Evolutionary conservation across 2,113 vertebrate species (phyloP), one percentile per base, ranked within the genome.

Genomic region (Calypte anna): DNA sequence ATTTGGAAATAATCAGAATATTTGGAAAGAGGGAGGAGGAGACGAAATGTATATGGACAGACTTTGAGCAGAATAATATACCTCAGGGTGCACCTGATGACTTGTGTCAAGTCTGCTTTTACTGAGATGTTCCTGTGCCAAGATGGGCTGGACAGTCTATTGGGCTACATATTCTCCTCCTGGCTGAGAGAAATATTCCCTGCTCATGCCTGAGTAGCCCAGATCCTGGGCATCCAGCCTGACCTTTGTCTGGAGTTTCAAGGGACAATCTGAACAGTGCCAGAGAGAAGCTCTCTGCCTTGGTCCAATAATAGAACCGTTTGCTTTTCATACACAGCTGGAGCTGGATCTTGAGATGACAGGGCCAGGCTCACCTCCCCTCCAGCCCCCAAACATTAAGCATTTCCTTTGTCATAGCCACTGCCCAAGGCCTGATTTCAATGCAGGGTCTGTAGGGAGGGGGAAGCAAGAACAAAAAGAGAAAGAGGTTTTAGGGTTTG

Each of bases 401-500:
- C 27, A 12, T 68, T 72, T 80, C 27, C 59, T 88, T 38, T 82
- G 54, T 44, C 50, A 54, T 3, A 64, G 43, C 33, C 50, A 21
- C 21, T 50, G 78, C 78, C 75, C 40, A 58, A 58, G 74, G 79
- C 33, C 53, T 70, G 48, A 59, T 90, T 95, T 82, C 59, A 57
- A 0, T 82, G 38, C 59, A 24, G 59, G 17, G 27, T 86, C 66
- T 92, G 67, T 15, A 55, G 64, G 48, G 64, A 74, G 57, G 24
- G 20, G 23, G 40, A 72, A 86, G 46, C 17, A 30, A 70, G 79
- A 86, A 79, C 58, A 87, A 64, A 84, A 90, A 30, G 75, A 80
- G 70, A 51, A 59, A 36, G 76, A 81, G 67, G 62, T 83, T 86
- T 83, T 75, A 76, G 77, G 53, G 58, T 84, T 88, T 90, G 69